Evolutionary conservation across 2,888 invertebrate species (phyloP).

Genomic region (Cantharis lateralis): DNA sequence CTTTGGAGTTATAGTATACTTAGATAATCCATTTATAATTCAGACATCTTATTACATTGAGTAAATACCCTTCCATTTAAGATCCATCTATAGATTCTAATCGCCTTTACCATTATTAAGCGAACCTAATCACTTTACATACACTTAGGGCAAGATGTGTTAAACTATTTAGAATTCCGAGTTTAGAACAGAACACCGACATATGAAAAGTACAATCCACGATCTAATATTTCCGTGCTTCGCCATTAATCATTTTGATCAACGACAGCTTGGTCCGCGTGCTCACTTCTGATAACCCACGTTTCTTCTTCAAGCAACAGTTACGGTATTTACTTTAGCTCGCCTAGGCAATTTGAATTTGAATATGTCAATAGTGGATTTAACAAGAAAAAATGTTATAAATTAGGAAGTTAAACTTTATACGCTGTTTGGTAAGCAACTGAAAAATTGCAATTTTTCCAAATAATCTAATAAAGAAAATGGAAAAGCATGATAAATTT

Average conservation of each 20-base stretch:
- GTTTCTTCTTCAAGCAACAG: conserved; percentile 32
- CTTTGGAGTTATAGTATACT: not conserved
- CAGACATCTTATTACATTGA: not conserved
- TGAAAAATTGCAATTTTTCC: not conserved
- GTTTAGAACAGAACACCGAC: conserved; percentile 37
- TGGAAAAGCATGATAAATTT: not conserved
- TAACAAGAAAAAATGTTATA: conserved; percentile 11
- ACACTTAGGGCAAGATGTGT: conserved; percentile 22
- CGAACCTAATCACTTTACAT: conserved; percentile 25
- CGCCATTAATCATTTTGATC: conserved; percentile 52
- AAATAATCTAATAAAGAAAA: not conserved
- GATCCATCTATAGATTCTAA: conserved; percentile 11
- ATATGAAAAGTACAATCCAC: conserved; percentile 46
- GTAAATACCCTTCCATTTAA: conserved; percentile 12
- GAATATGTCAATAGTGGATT: conserved; percentile 38
- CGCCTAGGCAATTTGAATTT: conserved; percentile 33
- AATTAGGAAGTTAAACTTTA: not conserved
- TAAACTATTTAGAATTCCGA: conserved; percentile 30
- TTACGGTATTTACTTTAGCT: conserved; percentile 33
- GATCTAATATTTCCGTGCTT: conserved; percentile 49
- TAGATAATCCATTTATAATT: not conserved
- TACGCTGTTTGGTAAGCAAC: not conserved
- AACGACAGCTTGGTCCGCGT: conserved; percentile 48
- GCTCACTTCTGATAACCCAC: conserved; percentile 47
- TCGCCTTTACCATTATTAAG: conserved; percentile 15